A percentile compares a stretch with the other conserved stretches of the same genome.
phyloP scores from a whole-genome alignment of 1,140 invertebrate genomes.

The Mycetomoellerius zeteki region DNA sequence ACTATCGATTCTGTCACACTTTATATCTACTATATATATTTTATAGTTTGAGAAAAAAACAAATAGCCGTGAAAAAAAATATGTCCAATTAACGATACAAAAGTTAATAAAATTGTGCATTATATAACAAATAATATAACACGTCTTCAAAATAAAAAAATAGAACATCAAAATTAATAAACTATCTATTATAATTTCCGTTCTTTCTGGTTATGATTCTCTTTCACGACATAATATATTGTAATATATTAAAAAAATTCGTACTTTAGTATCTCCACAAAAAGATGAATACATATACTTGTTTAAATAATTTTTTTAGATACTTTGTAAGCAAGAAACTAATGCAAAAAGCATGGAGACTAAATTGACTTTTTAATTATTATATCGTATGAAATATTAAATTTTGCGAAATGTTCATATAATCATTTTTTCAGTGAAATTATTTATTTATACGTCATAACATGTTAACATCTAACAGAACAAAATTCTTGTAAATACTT shows the following conservation, averaged over 20 bases:
- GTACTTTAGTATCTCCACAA: not conserved
- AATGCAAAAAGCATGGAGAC: not conserved
- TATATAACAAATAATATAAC: not conserved
- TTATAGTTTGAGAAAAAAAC: not conserved
- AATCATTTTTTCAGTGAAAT: not conserved
- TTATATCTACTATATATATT: not conserved
- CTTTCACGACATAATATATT: not conserved
- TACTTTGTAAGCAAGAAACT: not conserved
- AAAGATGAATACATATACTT: not conserved
- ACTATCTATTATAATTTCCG: not conserved
- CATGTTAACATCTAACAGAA: not conserved
- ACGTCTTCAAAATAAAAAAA: not conserved
- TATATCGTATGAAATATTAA: not conserved
- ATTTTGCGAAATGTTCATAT: not conserved
- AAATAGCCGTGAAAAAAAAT: not conserved
- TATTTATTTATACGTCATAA: not conserved
- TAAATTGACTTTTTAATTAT: not conserved
- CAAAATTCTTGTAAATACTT: not conserved
- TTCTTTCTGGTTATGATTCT: not conserved
- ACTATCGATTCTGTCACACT: slow-evolving; percentile 12
- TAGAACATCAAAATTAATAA: too few relatives aligned
- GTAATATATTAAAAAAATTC: not conserved
- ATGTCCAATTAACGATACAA: not conserved
- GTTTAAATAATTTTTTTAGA: not conserved
- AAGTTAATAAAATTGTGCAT: not conserved